Base-by-base conservation (phyloP, 92 coral and sea anemone species). In the Scolanthus callimorphus region DNA sequence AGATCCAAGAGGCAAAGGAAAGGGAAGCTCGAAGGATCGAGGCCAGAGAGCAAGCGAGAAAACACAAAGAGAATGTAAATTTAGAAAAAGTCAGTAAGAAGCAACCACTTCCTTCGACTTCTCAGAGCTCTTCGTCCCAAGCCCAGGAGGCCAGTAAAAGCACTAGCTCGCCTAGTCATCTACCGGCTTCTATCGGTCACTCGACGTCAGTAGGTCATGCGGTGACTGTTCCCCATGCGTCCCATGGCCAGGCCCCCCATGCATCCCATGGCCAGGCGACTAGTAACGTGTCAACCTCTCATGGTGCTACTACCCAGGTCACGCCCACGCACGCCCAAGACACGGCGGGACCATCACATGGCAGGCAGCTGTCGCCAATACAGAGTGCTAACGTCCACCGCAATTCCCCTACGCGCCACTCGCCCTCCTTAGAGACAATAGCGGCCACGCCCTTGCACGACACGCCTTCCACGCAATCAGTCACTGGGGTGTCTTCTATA, bases 361-460 rank as follows among this genome's bases (percentile, higher is more conserved):
- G 79, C 15, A 77, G 85, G 55, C 95, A 87, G 59, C 61, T 87
- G 62, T 87, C 95, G 3, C 95, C 95, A 3, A 87, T 87, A 45
- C 89, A 82, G 62, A 71, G 83, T 49, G 89, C 90, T 27, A 81
- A 82, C 31, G 78, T 69, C 0, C 63, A 46, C 20, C 30, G 71
- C 55, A 75, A 77, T 64, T 82, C 90, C 1, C 86, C 95, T 15
- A 57, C 79, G 2, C 65, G 74, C 24, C 52, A 69, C 22, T 51
- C 60, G 2, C 67, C 85, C 0, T 63, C 85, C 1, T 3, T 55
- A 29, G 95, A 87, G 31, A 23, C 70, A 26, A 50, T 67, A n/a
- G 73, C 71, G 34, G 57, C 70, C 29, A 37, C 52, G 25, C 49
- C 75, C 13, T 51, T 70, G 26, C 60, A 60, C 37, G 80, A 73